Conservation (phyloP, 2,113 vertebrate genomes). For the Pelobates fuscus region DNA sequence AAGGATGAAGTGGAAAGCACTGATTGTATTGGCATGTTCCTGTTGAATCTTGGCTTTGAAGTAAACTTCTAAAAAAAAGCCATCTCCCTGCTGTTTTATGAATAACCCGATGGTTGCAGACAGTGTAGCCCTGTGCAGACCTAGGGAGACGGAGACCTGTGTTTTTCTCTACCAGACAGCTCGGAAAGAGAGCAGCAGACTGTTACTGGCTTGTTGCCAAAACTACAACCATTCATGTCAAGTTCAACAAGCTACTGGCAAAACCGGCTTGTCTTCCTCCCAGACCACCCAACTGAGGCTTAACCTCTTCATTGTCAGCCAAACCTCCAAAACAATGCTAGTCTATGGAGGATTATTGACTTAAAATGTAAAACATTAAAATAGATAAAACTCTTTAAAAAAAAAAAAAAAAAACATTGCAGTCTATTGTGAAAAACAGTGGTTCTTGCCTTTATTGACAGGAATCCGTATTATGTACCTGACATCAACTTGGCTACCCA, state of each 20-base stretch:
- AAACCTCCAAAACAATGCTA: not conserved
- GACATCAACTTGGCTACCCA: no score
- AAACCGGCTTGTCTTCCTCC: conserved; percentile 73
- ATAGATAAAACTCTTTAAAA: no score
- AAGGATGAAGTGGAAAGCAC: conserved; percentile 10
- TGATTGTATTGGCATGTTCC: conserved; percentile 6
- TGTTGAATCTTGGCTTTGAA: conserved; percentile 11
- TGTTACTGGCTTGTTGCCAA: conserved; percentile 65
- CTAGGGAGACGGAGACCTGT: conserved; percentile 52
- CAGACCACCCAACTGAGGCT: conserved; percentile 32
- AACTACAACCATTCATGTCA: conserved; percentile 60
- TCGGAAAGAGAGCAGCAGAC: conserved; percentile 58
- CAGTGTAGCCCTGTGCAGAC: conserved; percentile 31
- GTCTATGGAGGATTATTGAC: not conserved
- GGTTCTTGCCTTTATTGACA: no score
- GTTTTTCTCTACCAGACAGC: conserved; percentile 43
- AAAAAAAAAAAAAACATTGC: no score
- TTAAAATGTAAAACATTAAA: no score
- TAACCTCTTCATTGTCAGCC: not conserved
- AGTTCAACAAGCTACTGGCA: conserved; percentile 67
- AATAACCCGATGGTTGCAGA: not conserved
- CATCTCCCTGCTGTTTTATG: conserved; percentile 28
- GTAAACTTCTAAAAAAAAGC: not conserved
- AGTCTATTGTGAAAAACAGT: no score
- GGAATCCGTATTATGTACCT: no score